phyloP scores from a whole-genome alignment of 1,140 invertebrate genomes.

The Tetramorium simillimum region DNA sequence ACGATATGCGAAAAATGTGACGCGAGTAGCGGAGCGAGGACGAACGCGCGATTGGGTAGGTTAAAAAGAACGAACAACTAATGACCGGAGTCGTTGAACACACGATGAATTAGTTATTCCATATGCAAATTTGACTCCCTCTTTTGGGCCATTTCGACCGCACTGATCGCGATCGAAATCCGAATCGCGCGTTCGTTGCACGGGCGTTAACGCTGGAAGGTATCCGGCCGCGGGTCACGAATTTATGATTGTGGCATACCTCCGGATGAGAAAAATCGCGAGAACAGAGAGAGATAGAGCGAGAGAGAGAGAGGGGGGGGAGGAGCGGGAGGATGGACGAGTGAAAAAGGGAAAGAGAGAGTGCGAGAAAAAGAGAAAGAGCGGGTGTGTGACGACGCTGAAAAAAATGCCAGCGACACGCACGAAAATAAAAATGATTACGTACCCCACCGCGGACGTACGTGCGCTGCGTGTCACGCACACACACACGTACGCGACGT shows the following conservation, averaged over 20 bases:
- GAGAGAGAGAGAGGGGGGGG: neutral
- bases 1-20: constrained; percentile 6
- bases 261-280: constrained; percentile 56
- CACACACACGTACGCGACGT: constrained; percentile 56
- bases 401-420: constrained; percentile 74
- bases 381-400: constrained; percentile 37
- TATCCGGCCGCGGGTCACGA: constrained; percentile 60
- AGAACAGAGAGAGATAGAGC: neutral
- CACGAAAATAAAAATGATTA: constrained; percentile 82
- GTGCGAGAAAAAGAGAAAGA: neutral
- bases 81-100: constrained; percentile 51
- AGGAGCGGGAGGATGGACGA: neutral
- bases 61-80: constrained; percentile 58
- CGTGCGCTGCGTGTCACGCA: constrained; percentile 65
- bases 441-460: constrained; percentile 69
- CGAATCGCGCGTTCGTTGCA: constrained; percentile 53
- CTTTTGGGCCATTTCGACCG: constrained; percentile 29
- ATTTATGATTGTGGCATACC: constrained; percentile 58
- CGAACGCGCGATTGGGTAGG: neutral
- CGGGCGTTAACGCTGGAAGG: constrained; percentile 60
- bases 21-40: neutral
- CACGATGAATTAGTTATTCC: constrained; percentile 63
- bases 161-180: constrained; percentile 64
- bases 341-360: neutral
- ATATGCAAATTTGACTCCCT: constrained; percentile 53